Evolutionary conservation across 2,113 vertebrate species (phyloP).

Genomic region (Hypocryptadius cinnamomeus): DNA sequence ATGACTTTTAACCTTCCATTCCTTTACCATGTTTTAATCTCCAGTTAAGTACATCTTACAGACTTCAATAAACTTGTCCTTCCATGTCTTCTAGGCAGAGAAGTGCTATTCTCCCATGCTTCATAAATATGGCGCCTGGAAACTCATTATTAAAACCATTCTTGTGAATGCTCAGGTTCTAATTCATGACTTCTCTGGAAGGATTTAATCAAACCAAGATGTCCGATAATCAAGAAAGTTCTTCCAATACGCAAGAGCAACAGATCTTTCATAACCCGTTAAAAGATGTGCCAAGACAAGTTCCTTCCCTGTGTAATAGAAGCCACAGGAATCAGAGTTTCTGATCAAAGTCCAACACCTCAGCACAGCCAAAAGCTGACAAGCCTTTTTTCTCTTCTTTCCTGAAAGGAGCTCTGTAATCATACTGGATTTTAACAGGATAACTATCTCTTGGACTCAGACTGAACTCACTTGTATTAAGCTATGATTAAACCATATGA

Average conservation of each 20-base stretch:
- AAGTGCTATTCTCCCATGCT: neutral
- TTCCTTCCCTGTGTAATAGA: conserved; percentile 50
- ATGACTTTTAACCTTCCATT: neutral
- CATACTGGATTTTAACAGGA: conserved; percentile 42
- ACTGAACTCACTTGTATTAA: conserved; percentile 26
- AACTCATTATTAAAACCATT: neutral
- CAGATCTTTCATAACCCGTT: conserved; percentile 41
- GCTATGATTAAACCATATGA: conserved; percentile 21
- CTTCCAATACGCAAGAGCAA: conserved; percentile 51
- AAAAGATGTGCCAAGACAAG: conserved; percentile 53
- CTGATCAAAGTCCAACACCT: conserved; percentile 46
- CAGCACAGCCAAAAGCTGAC: conserved; percentile 55
- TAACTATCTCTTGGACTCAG: conserved; percentile 48
- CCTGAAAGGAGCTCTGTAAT: conserved; percentile 55
- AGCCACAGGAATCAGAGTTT: conserved; percentile 53
- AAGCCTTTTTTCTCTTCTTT: neutral
- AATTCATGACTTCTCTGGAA: conserved; percentile 53
- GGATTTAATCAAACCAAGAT: conserved; percentile 45
- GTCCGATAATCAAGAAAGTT: conserved; percentile 40
- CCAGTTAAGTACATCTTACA: neutral
- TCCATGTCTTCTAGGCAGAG: neutral
- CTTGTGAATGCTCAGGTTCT: conserved; percentile 23
- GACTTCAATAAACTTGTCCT: neutral
- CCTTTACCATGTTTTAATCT: neutral
- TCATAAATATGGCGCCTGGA: neutral